Evolutionary conservation across 2,113 vertebrate genomes (phyloP), one percentile per base, ranked within the genome.

Genomic region (Xiphorhynchus elegans): DNA sequence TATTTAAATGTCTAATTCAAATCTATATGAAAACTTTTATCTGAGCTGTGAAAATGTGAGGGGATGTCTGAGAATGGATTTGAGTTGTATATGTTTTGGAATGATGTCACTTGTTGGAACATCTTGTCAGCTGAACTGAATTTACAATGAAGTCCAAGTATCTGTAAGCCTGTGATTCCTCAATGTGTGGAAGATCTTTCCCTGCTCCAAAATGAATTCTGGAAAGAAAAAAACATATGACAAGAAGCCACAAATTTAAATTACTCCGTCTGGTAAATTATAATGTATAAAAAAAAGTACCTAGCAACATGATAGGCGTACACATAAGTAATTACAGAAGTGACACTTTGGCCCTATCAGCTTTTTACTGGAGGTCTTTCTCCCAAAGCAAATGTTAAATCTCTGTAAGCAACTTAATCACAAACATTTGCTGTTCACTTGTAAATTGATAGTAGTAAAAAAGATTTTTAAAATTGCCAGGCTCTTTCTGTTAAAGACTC

Each of bases 391-490:
- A 95, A 87, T 53, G 49, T 87, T 93, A 90, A 68, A 81, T 77
- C 73, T 95, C 69, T 75, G 33, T 53, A 84, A 92, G 79, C 74
- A 96, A 62, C 4, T 4, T 44, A 75, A 84, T 67, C 93, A 88
- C 77, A 94, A 94, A 75, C 85, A 72, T 92, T 97, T 81, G 47
- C 62, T 92, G 68, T 84, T 92, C 85, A 52, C 64, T 91, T 90
- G 76, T 90, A 95, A 92, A 90, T 68, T 89, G 86, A 60, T 78
- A 88, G 64, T 81, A 88, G 68, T 93, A 93, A 95, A 91, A 93
- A 85, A 75, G 52, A 78, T 81, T 88, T 94, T 93, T 56, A 2
- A 73, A 92, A 84, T 88, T 95, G 49, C 52, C n/a, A 73, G 29
- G 6, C 80, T 70, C 64, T 86, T 87, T 90, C 79, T 90, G 5